These are phyloP conservation scores for Micromys minutus DNA, from an alignment of 2,113 vertebrate genomes.

Conservation along the genomic window DNA sequence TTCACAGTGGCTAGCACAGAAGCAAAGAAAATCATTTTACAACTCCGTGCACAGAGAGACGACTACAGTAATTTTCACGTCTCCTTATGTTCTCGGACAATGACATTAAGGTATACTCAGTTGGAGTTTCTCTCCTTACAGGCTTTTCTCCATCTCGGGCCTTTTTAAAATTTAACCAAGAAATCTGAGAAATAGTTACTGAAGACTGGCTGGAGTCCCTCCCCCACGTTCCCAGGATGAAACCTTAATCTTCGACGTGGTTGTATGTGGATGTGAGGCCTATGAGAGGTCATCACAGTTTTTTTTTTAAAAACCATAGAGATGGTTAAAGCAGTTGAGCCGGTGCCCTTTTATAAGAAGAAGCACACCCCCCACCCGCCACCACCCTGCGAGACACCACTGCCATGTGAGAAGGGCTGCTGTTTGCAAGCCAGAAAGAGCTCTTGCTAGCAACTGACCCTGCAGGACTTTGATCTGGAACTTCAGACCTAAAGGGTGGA, in stretches of 20 bases:
- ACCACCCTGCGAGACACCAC: too few relatives aligned
- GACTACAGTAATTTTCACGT: constrained; percentile 21
- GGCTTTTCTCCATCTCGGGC: background rate
- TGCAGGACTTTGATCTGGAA: background rate
- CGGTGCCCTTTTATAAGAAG: background rate
- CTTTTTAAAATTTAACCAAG: background rate
- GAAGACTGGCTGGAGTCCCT: background rate
- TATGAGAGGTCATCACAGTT: background rate
- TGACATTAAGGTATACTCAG: background rate
- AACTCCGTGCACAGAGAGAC: background rate
- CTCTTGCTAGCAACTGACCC: background rate
- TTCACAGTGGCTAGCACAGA: background rate
- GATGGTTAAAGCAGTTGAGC: background rate
- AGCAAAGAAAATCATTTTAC: constrained; percentile 48
- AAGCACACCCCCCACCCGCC: accelerated
- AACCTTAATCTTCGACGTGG: background rate
- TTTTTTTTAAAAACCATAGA: background rate
- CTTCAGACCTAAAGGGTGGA: background rate
- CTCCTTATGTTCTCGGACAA: background rate
- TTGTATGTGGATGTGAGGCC: background rate
- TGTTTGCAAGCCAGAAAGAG: background rate
- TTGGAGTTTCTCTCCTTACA: background rate
- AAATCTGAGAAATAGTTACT: background rate
- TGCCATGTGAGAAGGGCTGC: background rate
- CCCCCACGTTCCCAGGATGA: background rate